Percentiles rank a stretch among this genome's conserved stretches.
phyloP scores from a whole-genome alignment of 2,113 vertebrate genomes.

The Boulengeromyrus knoepffleri region DNA sequence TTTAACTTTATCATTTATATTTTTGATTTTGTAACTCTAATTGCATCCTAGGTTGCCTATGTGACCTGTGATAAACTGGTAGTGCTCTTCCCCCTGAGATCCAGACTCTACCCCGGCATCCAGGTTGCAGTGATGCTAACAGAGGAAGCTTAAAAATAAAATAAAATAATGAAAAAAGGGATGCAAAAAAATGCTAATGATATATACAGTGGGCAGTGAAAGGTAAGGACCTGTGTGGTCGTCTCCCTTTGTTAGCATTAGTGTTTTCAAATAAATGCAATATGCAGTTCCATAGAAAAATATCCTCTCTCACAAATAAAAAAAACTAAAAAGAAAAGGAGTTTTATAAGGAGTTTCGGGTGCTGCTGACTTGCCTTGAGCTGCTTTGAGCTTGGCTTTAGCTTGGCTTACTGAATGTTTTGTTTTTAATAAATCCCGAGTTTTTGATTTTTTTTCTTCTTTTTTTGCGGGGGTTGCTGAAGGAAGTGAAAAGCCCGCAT shows the following conservation, averaged over 20 bases:
- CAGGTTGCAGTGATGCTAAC: not conserved
- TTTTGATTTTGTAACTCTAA: not conserved
- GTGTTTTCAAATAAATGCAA: not conserved
- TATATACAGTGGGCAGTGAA: not conserved
- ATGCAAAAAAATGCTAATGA: not conserved
- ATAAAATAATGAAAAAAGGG: not conserved
- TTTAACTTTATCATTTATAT: not conserved
- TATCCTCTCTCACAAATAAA: not conserved
- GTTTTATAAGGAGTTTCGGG: not conserved
- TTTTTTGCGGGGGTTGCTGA: not conserved
- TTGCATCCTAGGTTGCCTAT: not conserved
- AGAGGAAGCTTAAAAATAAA: not conserved
- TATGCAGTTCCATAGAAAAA: not conserved
- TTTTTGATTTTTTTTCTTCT: not conserved
- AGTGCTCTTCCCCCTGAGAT: not conserved
- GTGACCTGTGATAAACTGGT: not conserved
- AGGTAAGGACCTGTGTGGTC: not conserved
- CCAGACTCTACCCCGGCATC: not conserved
- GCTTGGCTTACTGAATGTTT: not conserved
- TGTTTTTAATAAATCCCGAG: not conserved
- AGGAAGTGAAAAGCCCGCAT: not conserved
- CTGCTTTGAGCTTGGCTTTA: not conserved
- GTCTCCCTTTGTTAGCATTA: not conserved
- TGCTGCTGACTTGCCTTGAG: not conserved
- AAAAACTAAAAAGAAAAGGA: not conserved